phyloP scores from a whole-genome alignment of 2,113 vertebrate species.

The Pitta sordida region DNA sequence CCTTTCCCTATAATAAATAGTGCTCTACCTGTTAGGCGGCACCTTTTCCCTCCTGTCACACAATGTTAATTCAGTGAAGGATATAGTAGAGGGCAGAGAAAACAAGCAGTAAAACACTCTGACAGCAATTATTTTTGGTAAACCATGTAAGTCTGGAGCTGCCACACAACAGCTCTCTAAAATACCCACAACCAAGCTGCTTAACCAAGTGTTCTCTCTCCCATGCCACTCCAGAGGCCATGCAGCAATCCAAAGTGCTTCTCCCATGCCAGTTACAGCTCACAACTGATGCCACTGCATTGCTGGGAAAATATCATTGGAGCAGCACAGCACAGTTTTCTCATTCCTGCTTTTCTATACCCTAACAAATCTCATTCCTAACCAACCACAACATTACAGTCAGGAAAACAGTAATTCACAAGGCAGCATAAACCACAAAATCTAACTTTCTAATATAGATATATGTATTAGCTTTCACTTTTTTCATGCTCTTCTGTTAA shows the following conservation, averaged over 20 bases:
- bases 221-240: not conserved
- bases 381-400: not conserved
- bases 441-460: not conserved
- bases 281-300: not conserved
- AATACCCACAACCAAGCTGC: not conserved
- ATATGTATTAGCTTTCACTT: not conserved
- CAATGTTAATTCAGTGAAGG: not conserved
- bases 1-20: not conserved
- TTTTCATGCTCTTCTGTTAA: not conserved
- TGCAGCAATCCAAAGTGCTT: not conserved
- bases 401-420: not conserved
- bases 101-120: not conserved
- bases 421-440: not conserved
- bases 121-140: constrained; percentile 25
- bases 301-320: not conserved
- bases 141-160: not conserved
- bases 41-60: constrained; percentile 6
- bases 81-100: not conserved
- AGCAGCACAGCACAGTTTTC: not conserved
- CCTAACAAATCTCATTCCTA: not conserved
- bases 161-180: not conserved
- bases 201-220: not conserved
- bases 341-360: not conserved
- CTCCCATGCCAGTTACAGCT: not conserved
- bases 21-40: not conserved